phyloP scores from a whole-genome alignment of 2,797 vertebrate species.

The Pelochelys cantorii region DNA sequence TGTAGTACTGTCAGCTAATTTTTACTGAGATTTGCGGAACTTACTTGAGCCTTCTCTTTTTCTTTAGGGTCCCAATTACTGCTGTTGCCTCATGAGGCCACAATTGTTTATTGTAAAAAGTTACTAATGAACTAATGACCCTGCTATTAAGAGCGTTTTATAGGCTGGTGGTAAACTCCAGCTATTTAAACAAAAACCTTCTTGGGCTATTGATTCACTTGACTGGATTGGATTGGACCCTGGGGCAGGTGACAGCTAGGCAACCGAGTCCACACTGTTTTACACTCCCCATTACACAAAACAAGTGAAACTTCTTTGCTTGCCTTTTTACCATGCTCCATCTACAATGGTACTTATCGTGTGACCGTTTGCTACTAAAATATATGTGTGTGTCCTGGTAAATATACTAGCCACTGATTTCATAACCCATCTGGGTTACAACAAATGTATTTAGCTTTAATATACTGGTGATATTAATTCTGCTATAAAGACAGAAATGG shows the following conservation, averaged over 20 bases:
- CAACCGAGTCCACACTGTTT: slow-evolving; percentile 87
- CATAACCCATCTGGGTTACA: neutral
- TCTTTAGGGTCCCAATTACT: slow-evolving; percentile 57
- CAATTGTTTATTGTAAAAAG: slow-evolving; percentile 91
- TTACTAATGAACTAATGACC: slow-evolving; percentile 89
- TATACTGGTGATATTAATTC: neutral
- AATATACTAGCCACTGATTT: neutral
- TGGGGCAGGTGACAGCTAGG: slow-evolving; percentile 82
- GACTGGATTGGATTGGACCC: slow-evolving; percentile 89
- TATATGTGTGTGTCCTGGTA: neutral
- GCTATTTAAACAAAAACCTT: slow-evolving; percentile 78
- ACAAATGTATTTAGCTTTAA: neutral
- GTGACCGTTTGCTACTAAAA: neutral
- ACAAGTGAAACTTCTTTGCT: slow-evolving; percentile 89
- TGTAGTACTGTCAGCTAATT: neutral
- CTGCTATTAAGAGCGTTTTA: slow-evolving; percentile 89
- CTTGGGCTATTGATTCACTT: slow-evolving; percentile 90
- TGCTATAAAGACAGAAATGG: neutral
- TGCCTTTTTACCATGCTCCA: slow-evolving; percentile 68
- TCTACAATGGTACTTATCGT: slow-evolving; percentile 65
- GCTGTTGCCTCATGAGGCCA: slow-evolving; percentile 78
- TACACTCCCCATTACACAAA: slow-evolving; percentile 89
- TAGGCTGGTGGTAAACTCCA: slow-evolving; percentile 86
- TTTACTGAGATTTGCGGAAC: slow-evolving; percentile 36
- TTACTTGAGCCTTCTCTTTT: slow-evolving; percentile 34